phyloP scores from a whole-genome alignment of 2,113 vertebrate genomes.

The Albula glossodonta region DNA sequence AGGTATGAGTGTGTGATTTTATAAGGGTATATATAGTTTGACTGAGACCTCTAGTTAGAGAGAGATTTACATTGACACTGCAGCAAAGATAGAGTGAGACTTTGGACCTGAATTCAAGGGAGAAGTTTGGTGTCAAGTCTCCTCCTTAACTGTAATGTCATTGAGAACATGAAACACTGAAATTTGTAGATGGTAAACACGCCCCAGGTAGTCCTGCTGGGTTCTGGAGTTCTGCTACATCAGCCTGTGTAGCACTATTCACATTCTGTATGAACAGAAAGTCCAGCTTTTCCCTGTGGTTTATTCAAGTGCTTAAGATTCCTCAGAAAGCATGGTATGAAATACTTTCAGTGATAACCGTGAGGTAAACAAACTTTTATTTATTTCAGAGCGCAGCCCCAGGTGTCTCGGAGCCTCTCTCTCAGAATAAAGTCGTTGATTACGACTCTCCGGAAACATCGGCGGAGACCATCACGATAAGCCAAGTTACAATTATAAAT shows the following conservation, averaged over 20 bases:
- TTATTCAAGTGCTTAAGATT: background rate
- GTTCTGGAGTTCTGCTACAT: background rate
- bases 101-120: too few species aligned
- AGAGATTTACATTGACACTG: too few species aligned
- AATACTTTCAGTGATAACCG: background rate
- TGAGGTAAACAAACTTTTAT: background rate
- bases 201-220: background rate
- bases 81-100: too few species aligned
- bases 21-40: too few species aligned
- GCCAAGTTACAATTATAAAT: background rate
- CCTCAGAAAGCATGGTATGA: background rate
- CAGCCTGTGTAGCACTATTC: too few species aligned
- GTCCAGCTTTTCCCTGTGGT: background rate
- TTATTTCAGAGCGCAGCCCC: background rate
- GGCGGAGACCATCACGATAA: background rate
- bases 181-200: background rate
- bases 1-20: too few species aligned
- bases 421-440: background rate
- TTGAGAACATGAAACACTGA: background rate
- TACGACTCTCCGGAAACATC: background rate
- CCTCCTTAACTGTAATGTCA: slow-evolving; percentile 1
- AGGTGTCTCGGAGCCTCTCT: background rate
- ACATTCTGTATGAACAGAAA: background rate
- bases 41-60: too few species aligned
- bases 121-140: too few species aligned